These are phyloP conservation scores for Caenorhabditis becei DNA, from an alignment of 2,888 invertebrate species.

Conservation along the genomic window DNA sequence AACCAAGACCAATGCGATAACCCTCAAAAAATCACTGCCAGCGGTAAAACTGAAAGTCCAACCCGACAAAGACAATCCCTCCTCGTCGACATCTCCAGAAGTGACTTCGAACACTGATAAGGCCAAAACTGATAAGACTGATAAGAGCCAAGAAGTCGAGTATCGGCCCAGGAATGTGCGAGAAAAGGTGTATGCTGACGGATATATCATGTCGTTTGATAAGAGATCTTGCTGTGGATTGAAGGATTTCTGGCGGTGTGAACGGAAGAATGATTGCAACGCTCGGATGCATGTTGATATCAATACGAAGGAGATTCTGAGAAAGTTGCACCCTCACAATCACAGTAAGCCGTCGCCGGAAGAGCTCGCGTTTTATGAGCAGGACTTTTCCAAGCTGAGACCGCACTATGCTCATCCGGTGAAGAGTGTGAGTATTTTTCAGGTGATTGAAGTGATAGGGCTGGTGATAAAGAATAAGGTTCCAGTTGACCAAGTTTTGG, in stretches of 20 bases:
- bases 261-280: slow-evolving; percentile 62
- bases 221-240: slow-evolving; percentile 57
- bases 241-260: slow-evolving; percentile 64
- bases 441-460: too few relatives aligned
- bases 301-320: slow-evolving; percentile 31
- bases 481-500: too few relatives aligned
- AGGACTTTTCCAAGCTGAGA: slow-evolving; percentile 9
- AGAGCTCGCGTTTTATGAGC: slow-evolving; percentile 52
- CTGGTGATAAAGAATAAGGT: too few relatives aligned
- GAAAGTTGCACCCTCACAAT: slow-evolving; percentile 52
- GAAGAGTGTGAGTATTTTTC: slow-evolving; percentile 38
- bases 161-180: slow-evolving; percentile 53
- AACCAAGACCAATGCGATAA: not conserved
- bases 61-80: not conserved
- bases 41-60: not conserved
- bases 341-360: slow-evolving; percentile 36
- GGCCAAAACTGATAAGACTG: not conserved
- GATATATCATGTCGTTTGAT: slow-evolving; percentile 63
- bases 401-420: slow-evolving; percentile 29
- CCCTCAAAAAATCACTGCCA: not conserved
- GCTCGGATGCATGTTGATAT: slow-evolving; percentile 67
- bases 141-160: not conserved
- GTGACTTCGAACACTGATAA: not conserved
- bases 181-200: slow-evolving; percentile 59
- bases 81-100: slow-evolving; percentile 22